phyloP scores from a whole-genome alignment of 2,797 vertebrate genomes.

The Loris lydekkerianus region DNA sequence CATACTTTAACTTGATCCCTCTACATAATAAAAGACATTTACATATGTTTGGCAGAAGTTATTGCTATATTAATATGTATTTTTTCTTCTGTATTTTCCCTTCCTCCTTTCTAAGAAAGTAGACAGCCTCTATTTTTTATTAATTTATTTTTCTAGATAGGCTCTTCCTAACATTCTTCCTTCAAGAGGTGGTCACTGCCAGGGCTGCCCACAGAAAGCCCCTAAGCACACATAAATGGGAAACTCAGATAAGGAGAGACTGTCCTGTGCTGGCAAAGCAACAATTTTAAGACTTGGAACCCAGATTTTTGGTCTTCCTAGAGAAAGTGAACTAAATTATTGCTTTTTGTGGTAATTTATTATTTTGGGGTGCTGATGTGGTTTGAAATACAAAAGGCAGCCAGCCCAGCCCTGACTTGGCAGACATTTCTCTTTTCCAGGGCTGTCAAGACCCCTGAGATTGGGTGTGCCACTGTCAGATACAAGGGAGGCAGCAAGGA shows the following conservation, averaged over 20 bases:
- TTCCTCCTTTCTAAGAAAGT: conserved; percentile 63
- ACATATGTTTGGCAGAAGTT: conserved; percentile 71
- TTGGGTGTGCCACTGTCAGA: neutral
- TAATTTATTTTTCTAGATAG: neutral
- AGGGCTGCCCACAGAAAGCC: conserved; percentile 60
- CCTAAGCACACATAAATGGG: neutral
- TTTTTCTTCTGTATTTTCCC: conserved; percentile 51
- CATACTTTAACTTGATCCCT: conserved; percentile 36
- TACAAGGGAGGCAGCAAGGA: neutral
- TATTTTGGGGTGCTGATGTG: neutral
- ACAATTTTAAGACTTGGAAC: conserved; percentile 19
- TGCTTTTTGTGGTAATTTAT: neutral
- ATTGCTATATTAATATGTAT: neutral
- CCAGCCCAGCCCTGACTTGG: neutral
- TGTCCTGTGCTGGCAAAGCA: neutral
- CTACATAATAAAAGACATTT: conserved; percentile 67
- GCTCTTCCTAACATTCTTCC: conserved; percentile 24
- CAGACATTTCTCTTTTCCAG: neutral
- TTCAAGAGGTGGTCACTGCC: conserved; percentile 18
- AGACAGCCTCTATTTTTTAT: neutral
- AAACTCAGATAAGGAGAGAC: conserved; percentile 66
- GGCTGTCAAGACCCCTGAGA: neutral
- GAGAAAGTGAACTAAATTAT: neutral
- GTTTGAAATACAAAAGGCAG: neutral
- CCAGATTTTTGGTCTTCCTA: conserved; percentile 48